Percentiles rank a stretch among this genome's conserved stretches.
Conservation (phyloP, 2,888 invertebrate genomes). For the Campoletis raptor region DNA sequence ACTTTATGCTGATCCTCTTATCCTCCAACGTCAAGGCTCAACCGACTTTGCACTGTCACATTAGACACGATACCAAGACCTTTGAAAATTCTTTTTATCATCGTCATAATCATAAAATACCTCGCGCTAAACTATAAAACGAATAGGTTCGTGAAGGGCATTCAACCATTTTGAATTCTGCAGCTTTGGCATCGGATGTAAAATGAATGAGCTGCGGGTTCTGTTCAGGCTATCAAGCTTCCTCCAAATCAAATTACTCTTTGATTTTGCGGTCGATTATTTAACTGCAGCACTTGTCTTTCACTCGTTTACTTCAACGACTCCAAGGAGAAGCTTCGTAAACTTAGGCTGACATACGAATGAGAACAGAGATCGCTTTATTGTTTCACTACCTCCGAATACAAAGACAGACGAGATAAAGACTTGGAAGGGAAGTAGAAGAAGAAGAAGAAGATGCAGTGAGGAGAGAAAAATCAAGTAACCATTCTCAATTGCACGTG, state of each 20-base stretch:
- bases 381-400: constrained; percentile 6
- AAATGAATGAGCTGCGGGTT: not conserved
- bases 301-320: constrained; percentile 11
- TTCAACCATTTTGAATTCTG: not conserved
- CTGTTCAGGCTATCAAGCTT: constrained; percentile 3
- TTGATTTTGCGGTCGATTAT: constrained; percentile 3
- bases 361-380: not conserved
- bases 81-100: constrained; percentile 24
- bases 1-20: constrained; percentile 80
- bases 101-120: constrained; percentile 20
- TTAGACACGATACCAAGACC: constrained; percentile 16
- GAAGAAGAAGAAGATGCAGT: constrained; percentile 13
- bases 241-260: constrained; percentile 35
- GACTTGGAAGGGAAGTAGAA: not conserved
- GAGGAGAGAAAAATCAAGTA: not conserved
- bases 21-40: constrained; percentile 61
- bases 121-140: constrained; percentile 12
- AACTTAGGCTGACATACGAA: constrained; percentile 10
- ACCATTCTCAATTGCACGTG: constrained; percentile 6
- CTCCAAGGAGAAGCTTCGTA: not conserved
- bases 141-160: not conserved
- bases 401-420: not conserved
- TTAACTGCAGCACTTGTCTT: constrained; percentile 12
- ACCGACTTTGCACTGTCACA: constrained; percentile 26
- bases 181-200: not conserved